Evolutionary conservation across 1,140 invertebrate genomes (phyloP).

Genomic region (Apis dorsata): DNA sequence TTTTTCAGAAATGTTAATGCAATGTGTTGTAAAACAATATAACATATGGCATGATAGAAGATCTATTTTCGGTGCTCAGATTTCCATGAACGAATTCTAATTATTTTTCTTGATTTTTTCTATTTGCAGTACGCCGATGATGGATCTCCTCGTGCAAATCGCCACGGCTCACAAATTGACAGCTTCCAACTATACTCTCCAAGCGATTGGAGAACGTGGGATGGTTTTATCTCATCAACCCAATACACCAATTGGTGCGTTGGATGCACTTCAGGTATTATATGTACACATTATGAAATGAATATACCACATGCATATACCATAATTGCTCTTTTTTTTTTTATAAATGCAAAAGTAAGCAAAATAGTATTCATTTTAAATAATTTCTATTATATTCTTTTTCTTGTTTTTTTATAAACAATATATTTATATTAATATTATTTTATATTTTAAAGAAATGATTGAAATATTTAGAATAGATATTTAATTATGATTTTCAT

Average conservation of each 20-base stretch:
- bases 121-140: conserved; percentile 88
- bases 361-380: too few relatives aligned
- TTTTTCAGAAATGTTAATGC: neutral
- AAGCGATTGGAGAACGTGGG: conserved; percentile 83
- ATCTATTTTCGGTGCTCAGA: neutral
- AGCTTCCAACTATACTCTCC: conserved; percentile 87
- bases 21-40: neutral
- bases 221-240: conserved; percentile 87
- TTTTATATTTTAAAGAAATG: too few relatives aligned
- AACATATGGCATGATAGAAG: neutral
- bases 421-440: too few relatives aligned
- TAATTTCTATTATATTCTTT: too few relatives aligned
- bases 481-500: too few relatives aligned
- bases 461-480: too few relatives aligned
- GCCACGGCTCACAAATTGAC: conserved; percentile 87
- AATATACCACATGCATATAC: too few relatives aligned
- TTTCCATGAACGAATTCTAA: neutral
- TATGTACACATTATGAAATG: neutral
- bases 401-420: too few relatives aligned
- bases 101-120: neutral
- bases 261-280: conserved; percentile 81
- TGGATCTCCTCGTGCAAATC: conserved; percentile 90
- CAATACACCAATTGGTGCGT: conserved; percentile 88
- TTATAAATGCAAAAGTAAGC: too few relatives aligned
- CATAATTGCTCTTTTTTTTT: too few relatives aligned